These are phyloP conservation scores for Lateolabrax maculatus DNA, from an alignment of 2,797 vertebrate genomes.

Conservation along the genomic window DNA sequence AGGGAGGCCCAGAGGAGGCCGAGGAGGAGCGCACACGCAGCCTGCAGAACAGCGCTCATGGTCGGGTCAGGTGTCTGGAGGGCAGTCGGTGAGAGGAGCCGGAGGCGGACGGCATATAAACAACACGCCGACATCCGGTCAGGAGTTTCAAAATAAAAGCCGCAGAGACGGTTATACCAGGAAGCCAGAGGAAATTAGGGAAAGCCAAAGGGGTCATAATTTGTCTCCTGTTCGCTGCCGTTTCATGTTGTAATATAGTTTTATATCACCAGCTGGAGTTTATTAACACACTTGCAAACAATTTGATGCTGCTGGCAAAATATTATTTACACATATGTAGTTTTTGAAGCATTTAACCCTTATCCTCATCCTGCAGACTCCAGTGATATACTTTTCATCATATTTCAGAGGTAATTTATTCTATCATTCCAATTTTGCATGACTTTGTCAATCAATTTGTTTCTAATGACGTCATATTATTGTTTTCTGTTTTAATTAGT, in stretches of 20 bases:
- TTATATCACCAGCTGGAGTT: too few relatives aligned
- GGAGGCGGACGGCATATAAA: conserved; percentile 9
- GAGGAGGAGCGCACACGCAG: conserved; percentile 39
- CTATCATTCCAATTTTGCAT: neutral
- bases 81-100: neutral
- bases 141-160: conserved; percentile 35
- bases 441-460: neutral
- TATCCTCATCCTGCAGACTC: neutral
- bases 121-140: neutral
- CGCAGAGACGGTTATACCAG: rapidly evolving
- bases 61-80: neutral
- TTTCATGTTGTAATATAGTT: too few relatives aligned
- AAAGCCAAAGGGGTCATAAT: too few relatives aligned
- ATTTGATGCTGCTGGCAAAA: too few relatives aligned
- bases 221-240: too few relatives aligned
- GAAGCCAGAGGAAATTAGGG: neutral
- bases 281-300: too few relatives aligned
- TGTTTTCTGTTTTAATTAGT: neutral
- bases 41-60: conserved; percentile 35
- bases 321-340: too few relatives aligned
- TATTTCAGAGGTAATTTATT: too few relatives aligned
- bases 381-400: neutral
- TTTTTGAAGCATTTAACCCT: too few relatives aligned
- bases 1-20: conserved; percentile 14
- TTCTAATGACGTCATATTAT: neutral